Evolutionary conservation across 2,888 invertebrate genomes (phyloP), one percentile per base, ranked within the genome.

Genomic region (Apeira syringaria): DNA sequence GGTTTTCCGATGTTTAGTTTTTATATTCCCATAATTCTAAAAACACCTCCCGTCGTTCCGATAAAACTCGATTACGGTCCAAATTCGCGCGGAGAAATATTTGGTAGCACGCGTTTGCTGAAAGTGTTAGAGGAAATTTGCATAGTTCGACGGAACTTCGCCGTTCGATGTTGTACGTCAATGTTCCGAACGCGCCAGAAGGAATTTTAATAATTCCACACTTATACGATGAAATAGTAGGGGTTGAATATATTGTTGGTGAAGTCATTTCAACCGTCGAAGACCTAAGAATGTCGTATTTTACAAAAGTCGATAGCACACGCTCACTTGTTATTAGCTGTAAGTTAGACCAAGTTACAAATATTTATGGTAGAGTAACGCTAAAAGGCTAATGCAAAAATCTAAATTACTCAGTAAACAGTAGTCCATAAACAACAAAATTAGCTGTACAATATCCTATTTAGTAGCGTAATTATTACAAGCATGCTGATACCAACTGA

Each of bases 61-160:
- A 33, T 28, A 10, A 27, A 49, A 38, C 38, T 35, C 13, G 35
- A 32, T 41, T 31, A 45, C 34, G 35, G 34, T 41, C 36, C 10
- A 42, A 45, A 40, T 39, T 33, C 41, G 31, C 39, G 40, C 20
- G 47, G 33, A 51, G 60, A 64, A 61, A 68, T 68, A 71, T 70
- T 72, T 68, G 68, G 59, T 56, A 68, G 68, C 63, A 65, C 71
- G 68, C 71, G 77, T 74, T 74, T 74, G 73, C 65, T 53, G 64
- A 69, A 75, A 75, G 74, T 77, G 79, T 78, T 79, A 75, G 73
- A 71, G 74, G 69, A 77, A 79, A 81, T 81, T 80, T 81, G 74
- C 80, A 81, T 80, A 80, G 80, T 80, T 79, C 57, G 71, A 72
- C 62, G 61, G 50, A 77, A 80, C 72, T 81, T 76, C 52, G 50